A percentile compares a stretch with the other conserved stretches of the same genome.
phyloP scores from a whole-genome alignment of 2,797 vertebrate genomes.

The Kryptolebias ocellatus region DNA sequence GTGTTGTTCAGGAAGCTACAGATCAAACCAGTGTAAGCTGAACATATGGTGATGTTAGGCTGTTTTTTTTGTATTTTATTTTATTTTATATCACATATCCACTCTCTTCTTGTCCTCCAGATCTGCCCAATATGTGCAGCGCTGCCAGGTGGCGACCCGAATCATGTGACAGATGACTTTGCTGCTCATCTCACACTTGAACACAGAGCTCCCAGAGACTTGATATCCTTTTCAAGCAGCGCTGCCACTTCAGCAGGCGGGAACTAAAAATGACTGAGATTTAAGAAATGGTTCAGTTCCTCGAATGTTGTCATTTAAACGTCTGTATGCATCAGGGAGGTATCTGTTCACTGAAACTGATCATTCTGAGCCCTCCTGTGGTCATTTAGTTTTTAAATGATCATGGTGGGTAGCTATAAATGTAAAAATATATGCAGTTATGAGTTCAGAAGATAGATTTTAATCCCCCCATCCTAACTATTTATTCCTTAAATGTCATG shows the following conservation, averaged over 20 bases:
- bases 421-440: too few species aligned
- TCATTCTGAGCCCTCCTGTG: constrained; percentile 5
- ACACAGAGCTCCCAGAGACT: constrained; percentile 99
- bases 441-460: too few species aligned
- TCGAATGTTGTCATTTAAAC: too few species aligned
- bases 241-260: not conserved
- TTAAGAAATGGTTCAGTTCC: too few species aligned
- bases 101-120: constrained; percentile 78
- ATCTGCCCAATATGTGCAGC: constrained; percentile 99
- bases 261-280: not conserved
- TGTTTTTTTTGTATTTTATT: constrained; percentile 5
- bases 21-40: constrained; percentile 1
- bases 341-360: constrained; percentile 22
- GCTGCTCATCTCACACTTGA: constrained; percentile 99
- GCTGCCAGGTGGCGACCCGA: constrained; percentile 97
- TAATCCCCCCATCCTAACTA: too few species aligned
- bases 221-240: constrained; percentile 92
- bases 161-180: constrained; percentile 99
- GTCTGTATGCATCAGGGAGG: too few species aligned
- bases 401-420: too few species aligned
- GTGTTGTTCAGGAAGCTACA: constrained; percentile 13
- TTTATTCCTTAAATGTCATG: too few species aligned
- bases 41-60: constrained; percentile 17
- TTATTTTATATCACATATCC: not conserved
- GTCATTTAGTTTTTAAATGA: too few species aligned